Evolutionary conservation across 2,113 vertebrate genomes (phyloP).

Genomic region (Astur gentilis): DNA sequence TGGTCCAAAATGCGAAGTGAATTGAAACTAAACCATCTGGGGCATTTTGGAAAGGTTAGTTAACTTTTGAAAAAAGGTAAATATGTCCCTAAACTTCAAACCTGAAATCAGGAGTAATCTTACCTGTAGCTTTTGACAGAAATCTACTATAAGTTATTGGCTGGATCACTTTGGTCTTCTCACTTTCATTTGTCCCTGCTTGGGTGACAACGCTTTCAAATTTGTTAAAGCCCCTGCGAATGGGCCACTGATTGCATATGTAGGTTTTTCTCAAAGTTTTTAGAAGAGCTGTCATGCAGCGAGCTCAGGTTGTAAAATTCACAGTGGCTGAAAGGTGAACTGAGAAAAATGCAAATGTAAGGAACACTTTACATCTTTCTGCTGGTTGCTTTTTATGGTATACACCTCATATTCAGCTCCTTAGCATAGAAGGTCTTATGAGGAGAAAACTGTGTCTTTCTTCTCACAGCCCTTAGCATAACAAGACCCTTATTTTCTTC

Average conservation of each 20-base stretch:
- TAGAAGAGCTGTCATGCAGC: neutral
- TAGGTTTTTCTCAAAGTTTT: neutral
- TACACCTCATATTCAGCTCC: neutral
- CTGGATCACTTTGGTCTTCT: neutral
- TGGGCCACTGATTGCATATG: neutral
- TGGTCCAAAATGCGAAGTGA: neutral
- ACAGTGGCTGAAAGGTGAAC: neutral
- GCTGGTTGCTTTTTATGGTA: neutral
- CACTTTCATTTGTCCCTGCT: neutral
- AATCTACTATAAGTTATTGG: neutral
- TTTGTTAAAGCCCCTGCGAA: fast-evolving
- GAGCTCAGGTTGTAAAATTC: neutral
- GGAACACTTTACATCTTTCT: neutral
- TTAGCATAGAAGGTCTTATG: neutral
- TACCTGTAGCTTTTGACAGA: neutral
- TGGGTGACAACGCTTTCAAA: neutral
- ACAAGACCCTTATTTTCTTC: neutral
- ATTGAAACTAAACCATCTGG: neutral
- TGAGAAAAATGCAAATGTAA: neutral
- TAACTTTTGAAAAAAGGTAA: neutral
- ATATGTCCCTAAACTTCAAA: neutral
- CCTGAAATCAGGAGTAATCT: neutral
- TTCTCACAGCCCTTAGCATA: neutral
- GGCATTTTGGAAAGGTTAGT: neutral
- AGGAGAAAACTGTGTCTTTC: neutral